Evolutionary conservation across 2,888 invertebrate species (phyloP).

Genomic region (Cryptus armator): DNA sequence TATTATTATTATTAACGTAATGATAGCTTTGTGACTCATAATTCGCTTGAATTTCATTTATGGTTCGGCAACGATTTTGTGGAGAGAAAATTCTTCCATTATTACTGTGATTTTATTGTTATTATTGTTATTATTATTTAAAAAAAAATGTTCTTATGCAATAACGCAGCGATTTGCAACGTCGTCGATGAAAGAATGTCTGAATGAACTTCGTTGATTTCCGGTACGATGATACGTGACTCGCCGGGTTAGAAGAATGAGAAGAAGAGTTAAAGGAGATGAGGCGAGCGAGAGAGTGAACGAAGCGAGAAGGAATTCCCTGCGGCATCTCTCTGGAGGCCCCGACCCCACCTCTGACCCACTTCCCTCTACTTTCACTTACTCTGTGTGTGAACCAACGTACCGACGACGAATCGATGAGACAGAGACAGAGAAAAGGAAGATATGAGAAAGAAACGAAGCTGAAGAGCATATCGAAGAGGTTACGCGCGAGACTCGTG

Average conservation of each 20-base stretch:
- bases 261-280: slow-evolving; percentile 30
- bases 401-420: slow-evolving; percentile 49
- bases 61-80: neutral
- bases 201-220: slow-evolving; percentile 59
- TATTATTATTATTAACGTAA: slow-evolving; percentile 12
- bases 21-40: neutral
- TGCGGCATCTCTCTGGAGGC: slow-evolving; percentile 15
- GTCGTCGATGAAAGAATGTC: neutral
- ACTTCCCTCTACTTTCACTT: slow-evolving; percentile 76
- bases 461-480: slow-evolving; percentile 52
- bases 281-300: slow-evolving; percentile 61
- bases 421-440: slow-evolving; percentile 37
- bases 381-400: slow-evolving; percentile 64
- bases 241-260: slow-evolving; percentile 31
- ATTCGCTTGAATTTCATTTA: neutral
- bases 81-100: neutral
- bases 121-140: neutral
- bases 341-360: slow-evolving; percentile 72
- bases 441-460: slow-evolving; percentile 43
- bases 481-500: slow-evolving; percentile 27
- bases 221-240: slow-evolving; percentile 34
- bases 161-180: neutral
- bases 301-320: slow-evolving; percentile 52
- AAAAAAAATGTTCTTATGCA: slow-evolving; percentile 5
- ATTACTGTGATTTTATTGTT: neutral